A percentile compares a stretch with the other conserved stretches of the same genome.
Conservation (phyloP, 2,797 vertebrate species). For the Phataginus tetradactyla region DNA sequence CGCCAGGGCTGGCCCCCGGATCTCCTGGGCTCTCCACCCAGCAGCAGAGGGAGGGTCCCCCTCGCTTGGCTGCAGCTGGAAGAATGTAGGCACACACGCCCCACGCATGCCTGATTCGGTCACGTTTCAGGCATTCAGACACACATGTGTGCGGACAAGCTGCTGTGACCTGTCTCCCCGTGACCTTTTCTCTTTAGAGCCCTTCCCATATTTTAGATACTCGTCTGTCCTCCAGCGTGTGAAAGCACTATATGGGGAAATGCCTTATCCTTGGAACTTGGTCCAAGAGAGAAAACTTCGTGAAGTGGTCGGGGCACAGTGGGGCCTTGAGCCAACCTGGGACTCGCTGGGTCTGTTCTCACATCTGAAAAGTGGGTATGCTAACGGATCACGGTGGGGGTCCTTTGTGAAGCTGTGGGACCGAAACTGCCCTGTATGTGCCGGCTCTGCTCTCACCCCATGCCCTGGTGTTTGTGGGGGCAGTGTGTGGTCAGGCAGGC, state of each 20-base stretch:
- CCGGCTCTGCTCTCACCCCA: accelerated
- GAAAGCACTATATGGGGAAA: neutral
- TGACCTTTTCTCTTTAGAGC: neutral
- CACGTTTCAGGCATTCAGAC: neutral
- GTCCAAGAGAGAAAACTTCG: too few relatives aligned
- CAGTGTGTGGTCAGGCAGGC: accelerated
- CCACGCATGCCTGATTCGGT: neutral
- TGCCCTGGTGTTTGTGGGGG: neutral
- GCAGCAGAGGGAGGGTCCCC: neutral
- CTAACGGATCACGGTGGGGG: accelerated
- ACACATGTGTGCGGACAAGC: neutral
- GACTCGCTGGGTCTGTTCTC: neutral
- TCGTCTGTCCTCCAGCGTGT: neutral
- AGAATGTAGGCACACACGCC: neutral
- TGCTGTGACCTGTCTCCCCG: neutral
- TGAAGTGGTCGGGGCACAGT: accelerated
- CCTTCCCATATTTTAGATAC: neutral
- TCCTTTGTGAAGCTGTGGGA: accelerated
- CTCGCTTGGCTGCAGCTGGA: neutral
- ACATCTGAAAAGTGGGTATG: neutral
- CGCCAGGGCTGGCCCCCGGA: neutral
- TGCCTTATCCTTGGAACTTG: accelerated
- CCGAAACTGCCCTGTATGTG: accelerated
- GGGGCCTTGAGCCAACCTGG: neutral
- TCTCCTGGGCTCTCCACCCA: accelerated